These are phyloP conservation scores for Thamnophis sirtalis DNA, from an alignment of 2,113 vertebrate species.

Conservation along the genomic window DNA sequence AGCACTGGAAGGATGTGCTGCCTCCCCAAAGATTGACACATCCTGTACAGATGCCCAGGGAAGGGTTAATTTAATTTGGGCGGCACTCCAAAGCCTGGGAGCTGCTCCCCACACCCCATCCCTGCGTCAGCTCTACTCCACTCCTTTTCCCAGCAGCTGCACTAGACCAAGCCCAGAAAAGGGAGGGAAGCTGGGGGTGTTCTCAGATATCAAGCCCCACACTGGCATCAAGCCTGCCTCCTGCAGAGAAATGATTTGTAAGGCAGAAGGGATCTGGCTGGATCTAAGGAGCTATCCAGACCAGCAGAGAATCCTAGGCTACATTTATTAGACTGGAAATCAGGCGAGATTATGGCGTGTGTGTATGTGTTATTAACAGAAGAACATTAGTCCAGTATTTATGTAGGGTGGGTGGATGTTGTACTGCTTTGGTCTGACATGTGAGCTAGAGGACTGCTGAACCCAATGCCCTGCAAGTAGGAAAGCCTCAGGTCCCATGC, in stretches of 20 bases:
- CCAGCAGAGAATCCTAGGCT: background rate
- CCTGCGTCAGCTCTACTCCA: constrained; percentile 15
- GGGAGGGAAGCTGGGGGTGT: constrained; percentile 8
- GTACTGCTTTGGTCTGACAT: background rate
- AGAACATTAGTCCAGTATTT: background rate
- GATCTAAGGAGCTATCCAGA: background rate
- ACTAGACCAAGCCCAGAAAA: constrained; percentile 22
- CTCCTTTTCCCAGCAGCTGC: constrained; percentile 37
- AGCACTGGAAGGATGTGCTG: background rate
- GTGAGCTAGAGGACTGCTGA: background rate
- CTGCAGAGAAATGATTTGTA: constrained; percentile 6
- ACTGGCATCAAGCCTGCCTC: constrained; percentile 19
- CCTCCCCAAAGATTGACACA: constrained; percentile 15
- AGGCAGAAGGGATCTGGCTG: background rate
- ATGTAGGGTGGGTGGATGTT: background rate
- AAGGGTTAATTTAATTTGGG: constrained; percentile 18
- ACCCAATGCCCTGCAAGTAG: background rate
- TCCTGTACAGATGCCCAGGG: constrained; percentile 8
- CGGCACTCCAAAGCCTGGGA: constrained; percentile 12
- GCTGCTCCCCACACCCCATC: constrained; percentile 29
- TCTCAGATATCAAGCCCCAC: constrained; percentile 17
- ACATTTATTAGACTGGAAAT: background rate
- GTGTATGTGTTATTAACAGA: background rate
- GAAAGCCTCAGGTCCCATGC: background rate
- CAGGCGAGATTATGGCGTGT: background rate